Evolutionary conservation across 2,797 vertebrate genomes (phyloP), one percentile per base, ranked within the genome.

Genomic region (Heliangelus exortis): DNA sequence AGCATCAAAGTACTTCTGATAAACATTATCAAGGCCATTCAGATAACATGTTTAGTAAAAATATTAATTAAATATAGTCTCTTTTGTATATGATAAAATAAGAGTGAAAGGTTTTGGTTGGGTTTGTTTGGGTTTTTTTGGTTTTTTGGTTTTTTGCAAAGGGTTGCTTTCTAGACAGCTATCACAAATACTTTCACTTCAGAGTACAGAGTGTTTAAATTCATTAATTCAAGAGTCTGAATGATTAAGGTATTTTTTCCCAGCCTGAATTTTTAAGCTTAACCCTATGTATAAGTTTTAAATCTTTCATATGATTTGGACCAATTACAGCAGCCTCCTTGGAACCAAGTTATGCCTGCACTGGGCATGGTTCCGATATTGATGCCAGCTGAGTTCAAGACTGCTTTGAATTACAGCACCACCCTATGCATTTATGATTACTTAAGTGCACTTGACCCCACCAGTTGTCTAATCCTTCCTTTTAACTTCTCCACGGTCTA

Each of bases 401-500:
- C 53, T 67, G 82, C 86, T 96, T 95, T 96, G 96, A 96, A 96
- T 97, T 96, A 93, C 69, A 63, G 55, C 73, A 86, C 39, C 75
- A 84, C 53, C 76, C 57, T 79, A 91, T 84, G 76, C 61, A 94
- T 93, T 92, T 95, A 76, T 84, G 73, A 86, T 78, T 94, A 85
- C 48, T 95, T 81, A 95, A 93, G 90, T 76, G 79, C 86, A 93
- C 90, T 95, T 91, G 89, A 95, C 92, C 89, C 73, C 26, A 82
- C 66, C 85, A 82, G 84, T 92, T 93, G 91, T 86, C 92, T 96
- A 97, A 97, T 97, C 95, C 95, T 92, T 86, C 87, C 92, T 97
- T 95, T 96, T 95, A 96, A 96, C 77, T 97, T 96, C 89, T 91
- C 85, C 87, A 92, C 14, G 91, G 96, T 96, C 95, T 96, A 87